Percentiles rank a stretch among this genome's conserved stretches.
phyloP scores from a whole-genome alignment of 2,113 vertebrate genomes.

The Pedionomus torquatus region DNA sequence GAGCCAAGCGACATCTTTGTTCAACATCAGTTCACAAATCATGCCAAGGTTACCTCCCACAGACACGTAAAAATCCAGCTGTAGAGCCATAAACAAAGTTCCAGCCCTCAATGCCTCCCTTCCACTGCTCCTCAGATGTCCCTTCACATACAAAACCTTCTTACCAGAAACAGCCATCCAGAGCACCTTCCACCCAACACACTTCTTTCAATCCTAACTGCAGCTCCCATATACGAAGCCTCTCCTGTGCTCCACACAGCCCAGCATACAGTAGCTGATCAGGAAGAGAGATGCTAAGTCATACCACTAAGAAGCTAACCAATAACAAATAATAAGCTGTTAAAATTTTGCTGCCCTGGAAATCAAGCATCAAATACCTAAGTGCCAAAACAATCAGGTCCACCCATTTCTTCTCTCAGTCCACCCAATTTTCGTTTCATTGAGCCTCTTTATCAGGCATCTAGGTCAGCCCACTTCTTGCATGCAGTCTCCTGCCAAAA shows the following conservation, averaged over 20 bases:
- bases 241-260: accelerated
- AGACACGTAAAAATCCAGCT: not conserved
- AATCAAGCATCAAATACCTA: conserved; percentile 12
- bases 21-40: not conserved
- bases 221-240: not conserved
- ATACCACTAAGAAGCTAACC: not conserved
- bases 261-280: not conserved
- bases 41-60: not conserved
- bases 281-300: not conserved
- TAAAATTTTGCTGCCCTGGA: conserved; percentile 30
- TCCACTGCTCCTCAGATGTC: not conserved
- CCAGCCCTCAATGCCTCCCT: not conserved
- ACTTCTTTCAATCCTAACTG: not conserved
- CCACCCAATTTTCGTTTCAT: conserved; percentile 49
- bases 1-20: not conserved
- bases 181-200: not conserved
- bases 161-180: not conserved
- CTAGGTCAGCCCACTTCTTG: conserved; percentile 48
- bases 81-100: not conserved
- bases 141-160: not conserved
- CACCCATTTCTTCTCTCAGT: conserved; percentile 56
- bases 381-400: conserved; percentile 60
- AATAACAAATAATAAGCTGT: conserved; percentile 21
- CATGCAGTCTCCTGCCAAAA: conserved; percentile 12
- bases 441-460: conserved; percentile 53